Evolutionary conservation across 2,888 invertebrate genomes (phyloP), one percentile per base, ranked within the genome.

Genomic region (Subacronicta megacephala): DNA sequence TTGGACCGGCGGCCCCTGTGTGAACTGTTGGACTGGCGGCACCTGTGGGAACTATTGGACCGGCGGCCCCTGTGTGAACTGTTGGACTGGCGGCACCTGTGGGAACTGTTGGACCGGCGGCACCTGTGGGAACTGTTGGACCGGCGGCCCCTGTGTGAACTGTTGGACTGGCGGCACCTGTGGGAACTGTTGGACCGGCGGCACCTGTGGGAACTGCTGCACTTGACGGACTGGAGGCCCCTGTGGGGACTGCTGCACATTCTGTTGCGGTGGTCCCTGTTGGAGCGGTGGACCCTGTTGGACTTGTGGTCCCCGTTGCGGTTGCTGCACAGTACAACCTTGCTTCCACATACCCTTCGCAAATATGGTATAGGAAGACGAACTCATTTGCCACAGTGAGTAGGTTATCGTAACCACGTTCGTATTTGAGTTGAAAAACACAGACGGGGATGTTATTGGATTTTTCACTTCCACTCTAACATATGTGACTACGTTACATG

Each of bases 381-480:
- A 1, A 41, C 73, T 72, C 26, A 29, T 9, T 43, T 80, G 73
- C n/a, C 52, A 43, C 1, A 16, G 16, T 5, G 18, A 12, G 60
- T 80, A 82, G 7, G 42, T 15, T 20, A 82, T 67, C 2, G 43
- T 18, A 18, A 80, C 47, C 3, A 29, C 47, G 2, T 47, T 38
- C 0, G 38, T 45, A 3, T 38, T 0, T 3, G 20, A 13, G 31
- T 74, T 61, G 44, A 40, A 78, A 10, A n/a, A 44, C 35, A 81
- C 78, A 0, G n/a, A 13, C 0, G 81, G 81, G 4, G 49, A 66
- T 4, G 66, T 45, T 4, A 59, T 4, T 0, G 0, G 0, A 43
- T 76, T 78, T 0, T 45, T 5, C 7, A 81, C 66, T 7, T 42
- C 41, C 6, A 81, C 75, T 9, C 50, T 56, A 5, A 75, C 62